These are phyloP conservation scores for Gorsachius goisagi DNA, from an alignment of 2,113 vertebrate genomes.

Conservation along the genomic window DNA sequence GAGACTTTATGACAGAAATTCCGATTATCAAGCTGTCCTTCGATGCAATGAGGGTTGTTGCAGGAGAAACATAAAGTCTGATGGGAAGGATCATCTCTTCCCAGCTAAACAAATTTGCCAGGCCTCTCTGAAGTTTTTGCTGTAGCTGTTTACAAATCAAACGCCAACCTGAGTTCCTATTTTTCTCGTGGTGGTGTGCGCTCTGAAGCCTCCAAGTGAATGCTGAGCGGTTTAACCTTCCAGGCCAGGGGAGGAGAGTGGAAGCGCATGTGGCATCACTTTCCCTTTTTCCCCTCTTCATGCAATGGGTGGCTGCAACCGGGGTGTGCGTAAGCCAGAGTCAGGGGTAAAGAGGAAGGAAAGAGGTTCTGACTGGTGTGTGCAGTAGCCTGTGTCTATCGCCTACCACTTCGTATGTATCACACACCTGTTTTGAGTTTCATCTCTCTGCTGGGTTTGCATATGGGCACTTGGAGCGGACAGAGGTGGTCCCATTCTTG, in stretches of 20 bases:
- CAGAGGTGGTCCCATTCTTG: constrained; percentile 52
- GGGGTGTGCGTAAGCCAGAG: background rate
- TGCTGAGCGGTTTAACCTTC: background rate
- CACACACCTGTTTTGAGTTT: constrained; percentile 43
- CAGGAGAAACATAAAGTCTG: background rate
- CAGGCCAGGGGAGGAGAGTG: background rate
- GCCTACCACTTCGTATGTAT: constrained; percentile 12
- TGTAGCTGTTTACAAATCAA: background rate
- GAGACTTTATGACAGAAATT: constrained; percentile 18
- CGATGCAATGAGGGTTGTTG: background rate
- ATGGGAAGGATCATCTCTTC: background rate
- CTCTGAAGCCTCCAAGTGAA: background rate
- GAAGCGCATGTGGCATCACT: background rate
- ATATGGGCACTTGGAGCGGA: constrained; percentile 17
- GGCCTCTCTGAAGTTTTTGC: background rate
- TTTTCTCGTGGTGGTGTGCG: background rate
- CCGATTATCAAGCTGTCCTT: background rate
- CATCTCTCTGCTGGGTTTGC: constrained; percentile 52
- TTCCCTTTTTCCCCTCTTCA: background rate
- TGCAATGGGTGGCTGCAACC: background rate
- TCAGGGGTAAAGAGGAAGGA: constrained; percentile 5
- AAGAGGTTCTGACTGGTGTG: constrained; percentile 54
- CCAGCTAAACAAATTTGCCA: background rate
- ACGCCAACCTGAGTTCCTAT: background rate
- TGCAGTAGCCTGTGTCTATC: constrained; percentile 39